Evolutionary conservation across 2,888 invertebrate genomes (phyloP).

Genomic region (Craniophora ligustri): DNA sequence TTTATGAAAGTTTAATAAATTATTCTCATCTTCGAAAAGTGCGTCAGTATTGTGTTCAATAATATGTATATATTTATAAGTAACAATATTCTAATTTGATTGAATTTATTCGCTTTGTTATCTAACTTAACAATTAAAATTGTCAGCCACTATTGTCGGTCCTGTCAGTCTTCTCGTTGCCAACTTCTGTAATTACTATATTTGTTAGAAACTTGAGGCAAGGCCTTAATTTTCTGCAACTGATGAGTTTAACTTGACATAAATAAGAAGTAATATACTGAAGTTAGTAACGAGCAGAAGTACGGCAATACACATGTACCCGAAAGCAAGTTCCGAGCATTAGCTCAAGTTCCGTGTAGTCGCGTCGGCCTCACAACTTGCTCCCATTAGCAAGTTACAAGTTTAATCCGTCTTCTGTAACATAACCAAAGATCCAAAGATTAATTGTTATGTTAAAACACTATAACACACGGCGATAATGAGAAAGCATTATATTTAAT

Average conservation of each 20-base stretch:
- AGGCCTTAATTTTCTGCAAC: not conserved
- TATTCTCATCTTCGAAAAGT: conserved; percentile 47
- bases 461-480: conserved; percentile 29
- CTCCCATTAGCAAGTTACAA: conserved; percentile 41
- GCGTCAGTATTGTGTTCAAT: conserved; percentile 45
- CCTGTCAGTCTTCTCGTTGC: conserved; percentile 2
- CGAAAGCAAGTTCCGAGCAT: conserved; percentile 16
- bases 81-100: conserved; percentile 28
- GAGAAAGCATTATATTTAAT: conserved; percentile 30
- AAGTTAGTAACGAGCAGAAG: not conserved
- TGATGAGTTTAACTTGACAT: not conserved
- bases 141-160: conserved; percentile 20
- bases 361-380: conserved; percentile 27
- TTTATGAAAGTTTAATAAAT: conserved; percentile 62
- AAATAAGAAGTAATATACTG: not conserved
- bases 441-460: conserved; percentile 48
- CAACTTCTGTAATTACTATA: conserved; percentile 6
- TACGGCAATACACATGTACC: conserved; percentile 1
- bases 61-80: conserved; percentile 21
- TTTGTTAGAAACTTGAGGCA: conserved; percentile 10
- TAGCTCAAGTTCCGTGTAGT: conserved; percentile 19
- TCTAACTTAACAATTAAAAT: conserved; percentile 25
- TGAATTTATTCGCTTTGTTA: conserved; percentile 37
- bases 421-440: conserved; percentile 46
- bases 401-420: conserved; percentile 38